Evolutionary conservation across 2,797 vertebrate species (phyloP), one percentile per base, ranked within the genome.

Genomic region (Pseudopleuronectes americanus): DNA sequence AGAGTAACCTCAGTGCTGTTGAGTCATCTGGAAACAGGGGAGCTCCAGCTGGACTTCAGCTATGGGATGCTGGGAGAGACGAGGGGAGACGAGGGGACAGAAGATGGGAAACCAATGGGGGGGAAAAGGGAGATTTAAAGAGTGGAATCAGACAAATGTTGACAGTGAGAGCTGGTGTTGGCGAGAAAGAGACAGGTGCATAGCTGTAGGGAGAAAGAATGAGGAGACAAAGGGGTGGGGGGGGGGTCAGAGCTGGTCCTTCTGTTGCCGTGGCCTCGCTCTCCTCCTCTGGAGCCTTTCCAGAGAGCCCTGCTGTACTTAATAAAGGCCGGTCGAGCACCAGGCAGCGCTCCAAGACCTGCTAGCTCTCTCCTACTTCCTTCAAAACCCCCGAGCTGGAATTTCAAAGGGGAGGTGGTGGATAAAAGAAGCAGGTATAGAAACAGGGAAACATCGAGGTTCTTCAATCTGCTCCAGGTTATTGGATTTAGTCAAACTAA

Each of bases 321-420:
- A 96, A 96, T 97, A 93, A 96, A 96, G 93, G 89, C 94, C 95
- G 96, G 95, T 95, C 94, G 93, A 93, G 94, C 90, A 91, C 93
- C 92, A 91, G 95, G 95, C 96, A 94, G 53, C 38, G 45, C 80
- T 96, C 96, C 96, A 96, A 92, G 91, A 93, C 87, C 86, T 91
- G 89, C 84, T 94, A 93, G 95, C 95, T 95, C 92, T 86, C 26
- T 87, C 79, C 85, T n/a, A 90, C 89, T 95, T 95, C 87, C 92
- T 91, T 94, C 92, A 93, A 95, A 95, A 93, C 92, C 17, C 17
- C 91, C 81, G 80, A 88, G 85, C 75, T 87, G 90, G 92, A 91
- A 91, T 93, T 91, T 90, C 68, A 38, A 79, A 76, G 71, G 71
- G 70, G 79, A 71, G 68, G 22, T 45, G 73, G 74, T 49, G 19